Conservation (phyloP, 2,113 vertebrate species). For the Gracilinanus agilis region DNA sequence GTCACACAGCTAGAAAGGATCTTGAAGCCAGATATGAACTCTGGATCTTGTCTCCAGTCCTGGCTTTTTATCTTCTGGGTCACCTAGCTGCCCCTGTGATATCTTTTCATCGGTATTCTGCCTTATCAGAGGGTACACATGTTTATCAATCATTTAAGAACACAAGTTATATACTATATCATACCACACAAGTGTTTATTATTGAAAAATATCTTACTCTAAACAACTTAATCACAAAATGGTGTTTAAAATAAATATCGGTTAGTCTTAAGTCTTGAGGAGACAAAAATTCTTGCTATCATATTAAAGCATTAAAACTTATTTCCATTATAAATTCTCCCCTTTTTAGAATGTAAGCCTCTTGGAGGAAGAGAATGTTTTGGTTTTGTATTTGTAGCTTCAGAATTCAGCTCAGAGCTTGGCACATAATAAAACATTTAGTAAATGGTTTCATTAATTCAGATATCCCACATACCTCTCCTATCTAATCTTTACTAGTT, state of each 20-base stretch:
- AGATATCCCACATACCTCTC: background rate
- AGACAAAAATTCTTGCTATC: background rate
- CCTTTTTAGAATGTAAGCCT: background rate
- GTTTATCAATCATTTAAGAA: background rate
- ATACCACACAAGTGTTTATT: background rate
- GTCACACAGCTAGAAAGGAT: no score
- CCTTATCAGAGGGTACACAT: background rate
- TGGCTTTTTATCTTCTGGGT: no score
- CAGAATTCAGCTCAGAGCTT: background rate
- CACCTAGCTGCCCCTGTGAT: background rate
- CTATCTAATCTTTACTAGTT: background rate
- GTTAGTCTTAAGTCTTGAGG: background rate
- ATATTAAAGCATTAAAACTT: background rate
- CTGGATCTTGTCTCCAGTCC: no score
- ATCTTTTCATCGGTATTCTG: background rate
- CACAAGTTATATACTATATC: background rate
- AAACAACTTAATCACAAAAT: background rate
- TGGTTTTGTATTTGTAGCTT: background rate
- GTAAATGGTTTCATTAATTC: background rate
- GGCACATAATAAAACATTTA: background rate
- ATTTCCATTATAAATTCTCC: background rate
- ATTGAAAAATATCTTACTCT: background rate
- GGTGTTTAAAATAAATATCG: background rate
- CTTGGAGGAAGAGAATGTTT: background rate
- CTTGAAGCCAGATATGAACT: no score